A percentile compares a stretch with the other conserved stretches of the same genome.
Evolutionary conservation across 2,888 invertebrate species (phyloP).

Genomic region (Anagyrus pseudococci): DNA sequence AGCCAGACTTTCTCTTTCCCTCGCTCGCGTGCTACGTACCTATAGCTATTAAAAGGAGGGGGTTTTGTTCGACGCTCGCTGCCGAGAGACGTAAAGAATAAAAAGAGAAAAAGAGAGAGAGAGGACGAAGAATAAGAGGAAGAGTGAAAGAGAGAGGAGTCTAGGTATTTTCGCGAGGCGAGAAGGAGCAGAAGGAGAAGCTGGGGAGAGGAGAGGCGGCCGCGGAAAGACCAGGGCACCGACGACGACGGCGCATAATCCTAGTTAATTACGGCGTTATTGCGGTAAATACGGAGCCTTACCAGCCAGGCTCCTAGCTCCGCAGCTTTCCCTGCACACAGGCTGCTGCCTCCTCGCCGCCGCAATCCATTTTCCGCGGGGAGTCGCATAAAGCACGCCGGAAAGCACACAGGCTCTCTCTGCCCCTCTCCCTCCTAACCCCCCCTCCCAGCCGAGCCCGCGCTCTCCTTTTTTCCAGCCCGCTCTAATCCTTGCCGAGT

Average conservation of each 20-base stretch:
- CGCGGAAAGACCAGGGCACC: not conserved
- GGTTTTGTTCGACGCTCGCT: not conserved
- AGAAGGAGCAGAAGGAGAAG: not conserved
- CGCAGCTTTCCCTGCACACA: not conserved
- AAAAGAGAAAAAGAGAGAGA: not conserved
- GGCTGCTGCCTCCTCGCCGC: not conserved
- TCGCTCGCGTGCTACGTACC: too few relatives aligned
- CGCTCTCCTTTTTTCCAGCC: not conserved
- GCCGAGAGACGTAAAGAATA: not conserved
- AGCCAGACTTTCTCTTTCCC: not conserved
- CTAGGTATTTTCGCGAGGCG: constrained; percentile 10
- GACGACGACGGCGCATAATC: constrained; percentile 25
- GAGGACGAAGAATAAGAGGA: not conserved
- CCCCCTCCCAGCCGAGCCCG: not conserved
- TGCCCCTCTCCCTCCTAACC: too few relatives aligned
- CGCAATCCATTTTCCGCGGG: constrained; percentile 9
- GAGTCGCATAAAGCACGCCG: not conserved
- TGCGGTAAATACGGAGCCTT: constrained; percentile 20
- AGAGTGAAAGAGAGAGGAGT: constrained; percentile 1
- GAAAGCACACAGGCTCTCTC: too few relatives aligned
- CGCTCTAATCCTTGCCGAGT: constrained; percentile 3
- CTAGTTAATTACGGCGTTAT: constrained; percentile 31
- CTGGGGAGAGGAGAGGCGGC: not conserved
- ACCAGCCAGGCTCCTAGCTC: not conserved
- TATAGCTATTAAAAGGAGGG: not conserved